Conservation (phyloP, 2,113 vertebrate species). For the Melanerpes aurifrons region DNA sequence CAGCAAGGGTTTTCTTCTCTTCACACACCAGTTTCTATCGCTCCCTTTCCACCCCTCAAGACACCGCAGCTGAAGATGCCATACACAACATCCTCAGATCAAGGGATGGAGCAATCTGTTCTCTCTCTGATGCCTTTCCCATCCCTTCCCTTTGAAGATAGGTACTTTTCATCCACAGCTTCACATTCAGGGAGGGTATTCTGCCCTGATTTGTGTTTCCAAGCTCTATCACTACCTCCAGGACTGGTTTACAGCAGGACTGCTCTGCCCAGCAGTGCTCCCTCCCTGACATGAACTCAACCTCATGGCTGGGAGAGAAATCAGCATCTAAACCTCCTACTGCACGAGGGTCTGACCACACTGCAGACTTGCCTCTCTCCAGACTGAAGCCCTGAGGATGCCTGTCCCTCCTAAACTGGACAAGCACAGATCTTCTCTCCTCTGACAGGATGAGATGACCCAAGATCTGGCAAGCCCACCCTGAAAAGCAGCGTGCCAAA, state of each 20-base stretch:
- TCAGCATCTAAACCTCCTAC: background rate
- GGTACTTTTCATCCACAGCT: background rate
- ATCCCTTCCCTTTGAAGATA: background rate
- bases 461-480: background rate
- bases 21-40: background rate
- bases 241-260: background rate
- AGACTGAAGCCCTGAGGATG: background rate
- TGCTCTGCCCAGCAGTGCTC: background rate
- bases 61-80: rapidly evolving
- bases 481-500: rapidly evolving
- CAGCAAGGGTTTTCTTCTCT: background rate
- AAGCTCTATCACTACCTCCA: rapidly evolving
- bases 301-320: background rate
- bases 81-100: background rate
- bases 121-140: background rate
- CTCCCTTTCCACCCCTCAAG: background rate
- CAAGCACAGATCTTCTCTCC: background rate
- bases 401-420: background rate
- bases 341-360: rapidly evolving
- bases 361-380: background rate
- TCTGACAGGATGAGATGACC: background rate
- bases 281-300: background rate
- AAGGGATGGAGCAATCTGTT: background rate
- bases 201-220: background rate
- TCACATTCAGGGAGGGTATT: background rate